Percentiles rank a stretch among this genome's conserved stretches.
Evolutionary conservation across 1,140 invertebrate genomes (phyloP).

Genomic region (Hycleus phaleratus): DNA sequence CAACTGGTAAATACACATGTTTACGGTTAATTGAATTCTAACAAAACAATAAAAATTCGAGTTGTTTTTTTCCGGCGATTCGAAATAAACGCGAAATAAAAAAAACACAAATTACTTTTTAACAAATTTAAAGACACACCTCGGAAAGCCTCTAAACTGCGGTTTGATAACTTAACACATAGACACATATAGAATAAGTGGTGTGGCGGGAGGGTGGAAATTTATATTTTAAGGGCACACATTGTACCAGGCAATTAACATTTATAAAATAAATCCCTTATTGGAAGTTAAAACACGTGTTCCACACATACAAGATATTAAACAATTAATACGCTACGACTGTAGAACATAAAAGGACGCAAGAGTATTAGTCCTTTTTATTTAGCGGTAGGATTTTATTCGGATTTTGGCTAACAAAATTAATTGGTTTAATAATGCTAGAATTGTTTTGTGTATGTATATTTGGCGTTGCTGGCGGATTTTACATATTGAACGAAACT

Average conservation of each 20-base stretch:
- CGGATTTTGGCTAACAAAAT: slow-evolving; percentile 29
- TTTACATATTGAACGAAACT: too few species aligned
- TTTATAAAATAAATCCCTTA: slow-evolving; percentile 38
- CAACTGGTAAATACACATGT: slow-evolving; percentile 9
- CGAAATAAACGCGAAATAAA: too few species aligned
- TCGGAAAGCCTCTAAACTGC: too few species aligned
- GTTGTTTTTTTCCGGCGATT: too few species aligned
- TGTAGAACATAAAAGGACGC: slow-evolving; percentile 23
- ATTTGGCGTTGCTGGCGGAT: too few species aligned
- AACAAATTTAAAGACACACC: too few species aligned
- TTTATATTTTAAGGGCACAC: slow-evolving; percentile 5
- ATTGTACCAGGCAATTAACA: slow-evolving; percentile 33
- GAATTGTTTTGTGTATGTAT: neutral
- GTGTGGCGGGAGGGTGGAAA: too few species aligned
- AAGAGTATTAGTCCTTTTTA: slow-evolving; percentile 27
- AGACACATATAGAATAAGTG: too few species aligned
- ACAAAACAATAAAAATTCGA: too few species aligned
- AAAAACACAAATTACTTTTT: too few species aligned
- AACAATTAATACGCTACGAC: slow-evolving; percentile 37
- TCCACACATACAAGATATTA: slow-evolving; percentile 35
- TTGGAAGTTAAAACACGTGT: slow-evolving; percentile 37
- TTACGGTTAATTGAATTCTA: slow-evolving; percentile 25
- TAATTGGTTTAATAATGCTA: slow-evolving; percentile 33
- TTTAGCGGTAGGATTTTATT: slow-evolving; percentile 30
- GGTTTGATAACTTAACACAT: too few species aligned